These are phyloP conservation scores for Miichthys miiuy DNA, from an alignment of 2,797 vertebrate species.

Conservation along the genomic window DNA sequence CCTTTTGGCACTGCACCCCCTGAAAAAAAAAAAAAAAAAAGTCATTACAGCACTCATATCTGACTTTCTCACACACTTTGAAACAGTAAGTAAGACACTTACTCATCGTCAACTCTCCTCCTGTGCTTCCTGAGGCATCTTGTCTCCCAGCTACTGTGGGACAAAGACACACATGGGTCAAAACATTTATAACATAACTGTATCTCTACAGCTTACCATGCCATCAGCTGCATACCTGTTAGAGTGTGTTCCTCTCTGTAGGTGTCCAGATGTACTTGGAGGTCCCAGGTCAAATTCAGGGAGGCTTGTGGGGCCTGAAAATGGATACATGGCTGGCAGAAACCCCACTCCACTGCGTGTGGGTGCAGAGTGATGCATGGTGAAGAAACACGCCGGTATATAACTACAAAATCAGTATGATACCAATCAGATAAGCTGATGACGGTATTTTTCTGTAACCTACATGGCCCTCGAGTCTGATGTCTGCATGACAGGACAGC, in stretches of 20 bases:
- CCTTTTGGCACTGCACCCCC: constrained; percentile 85
- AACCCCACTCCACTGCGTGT: constrained; percentile 72
- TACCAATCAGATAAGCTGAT: constrained; percentile 27
- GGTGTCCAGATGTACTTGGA: constrained; percentile 57
- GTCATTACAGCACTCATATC: too few species aligned
- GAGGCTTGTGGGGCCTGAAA: constrained; percentile 73
- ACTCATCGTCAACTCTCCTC: constrained; percentile 85
- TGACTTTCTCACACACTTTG: neutral
- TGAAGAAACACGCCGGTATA: constrained; percentile 9
- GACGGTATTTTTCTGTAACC: neutral
- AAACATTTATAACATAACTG: neutral
- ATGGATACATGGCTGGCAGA: constrained; percentile 79
- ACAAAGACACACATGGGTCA: constrained; percentile 39
- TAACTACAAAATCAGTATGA: constrained; percentile 18
- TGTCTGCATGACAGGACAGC: constrained; percentile 13
- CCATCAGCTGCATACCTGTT: constrained; percentile 70
- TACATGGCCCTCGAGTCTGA: constrained; percentile 33
- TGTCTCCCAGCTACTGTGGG: constrained; percentile 83
- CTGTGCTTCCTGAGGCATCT: constrained; percentile 84
- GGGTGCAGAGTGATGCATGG: constrained; percentile 76
- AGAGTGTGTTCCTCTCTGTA: constrained; percentile 63
- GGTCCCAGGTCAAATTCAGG: constrained; percentile 78
- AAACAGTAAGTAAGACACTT: constrained; percentile 47
- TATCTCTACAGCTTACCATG: neutral
- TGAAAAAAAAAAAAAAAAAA: constrained; percentile 48